phyloP scores from a whole-genome alignment of 2,888 invertebrate species.

The Nephrotoma flavescens region DNA sequence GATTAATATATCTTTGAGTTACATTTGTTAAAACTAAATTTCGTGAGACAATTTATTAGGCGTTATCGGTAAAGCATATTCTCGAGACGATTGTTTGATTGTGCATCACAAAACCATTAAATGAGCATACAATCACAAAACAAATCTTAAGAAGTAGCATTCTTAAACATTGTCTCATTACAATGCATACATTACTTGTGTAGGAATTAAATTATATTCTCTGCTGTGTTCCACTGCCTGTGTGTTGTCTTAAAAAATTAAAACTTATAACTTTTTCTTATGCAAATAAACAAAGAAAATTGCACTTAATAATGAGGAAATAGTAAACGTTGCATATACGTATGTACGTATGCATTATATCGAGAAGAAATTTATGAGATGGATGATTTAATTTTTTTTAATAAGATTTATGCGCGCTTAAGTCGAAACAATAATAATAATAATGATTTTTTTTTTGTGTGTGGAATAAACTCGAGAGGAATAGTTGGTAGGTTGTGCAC shows the following conservation, averaged over 20 bases:
- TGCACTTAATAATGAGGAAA: background rate
- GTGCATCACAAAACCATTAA: too few relatives aligned
- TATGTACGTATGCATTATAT: background rate
- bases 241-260: background rate
- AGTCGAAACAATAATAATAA: background rate
- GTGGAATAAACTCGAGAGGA: background rate
- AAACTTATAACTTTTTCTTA: background rate
- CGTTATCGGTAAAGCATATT: too few relatives aligned
- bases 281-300: background rate
- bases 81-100: too few relatives aligned
- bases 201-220: background rate
- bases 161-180: background rate
- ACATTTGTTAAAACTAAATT: too few relatives aligned
- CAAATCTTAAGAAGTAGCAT: too few relatives aligned
- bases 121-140: too few relatives aligned
- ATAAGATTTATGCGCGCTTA: background rate
- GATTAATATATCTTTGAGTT: too few relatives aligned
- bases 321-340: background rate
- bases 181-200: background rate
- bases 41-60: too few relatives aligned
- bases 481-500: background rate
- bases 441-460: background rate
- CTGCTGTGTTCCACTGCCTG: background rate
- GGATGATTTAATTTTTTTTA: background rate
- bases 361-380: background rate